A percentile compares a stretch with the other conserved stretches of the same genome.
Conservation (phyloP, 2,888 invertebrate species). For the Reticulitermes lucifugus region DNA sequence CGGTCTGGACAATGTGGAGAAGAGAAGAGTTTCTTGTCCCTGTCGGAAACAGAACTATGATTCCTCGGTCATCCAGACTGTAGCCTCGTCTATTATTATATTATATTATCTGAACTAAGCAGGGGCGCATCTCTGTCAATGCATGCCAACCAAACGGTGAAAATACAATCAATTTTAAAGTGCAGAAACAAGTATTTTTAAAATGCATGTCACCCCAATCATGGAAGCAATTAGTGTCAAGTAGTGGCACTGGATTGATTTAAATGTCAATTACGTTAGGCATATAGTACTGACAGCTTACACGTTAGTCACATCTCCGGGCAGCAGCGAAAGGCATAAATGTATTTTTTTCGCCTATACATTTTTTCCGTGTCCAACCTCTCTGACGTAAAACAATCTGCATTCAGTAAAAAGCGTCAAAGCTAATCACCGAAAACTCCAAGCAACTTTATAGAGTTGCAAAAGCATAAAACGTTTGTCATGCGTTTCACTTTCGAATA, state of each 20-base stretch:
- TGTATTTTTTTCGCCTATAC: neutral
- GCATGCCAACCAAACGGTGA: neutral
- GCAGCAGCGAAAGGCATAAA: neutral
- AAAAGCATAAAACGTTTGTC: neutral
- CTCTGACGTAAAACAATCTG: neutral
- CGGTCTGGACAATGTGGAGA: too few species aligned
- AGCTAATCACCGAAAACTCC: neutral
- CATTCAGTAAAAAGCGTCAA: conserved; percentile 1
- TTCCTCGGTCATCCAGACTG: too few species aligned
- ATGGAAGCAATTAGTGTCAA: conserved; percentile 15
- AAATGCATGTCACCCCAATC: conserved; percentile 12
- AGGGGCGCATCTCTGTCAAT: neutral
- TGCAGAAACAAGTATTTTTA: conserved; percentile 15
- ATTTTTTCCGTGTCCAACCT: neutral
- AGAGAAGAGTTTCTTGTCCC: too few species aligned
- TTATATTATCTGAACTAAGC: too few species aligned
- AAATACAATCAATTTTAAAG: neutral
- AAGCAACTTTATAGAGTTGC: neutral
- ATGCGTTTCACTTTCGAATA: conserved; percentile 3
- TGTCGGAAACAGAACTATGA: too few species aligned
- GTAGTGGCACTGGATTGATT: neutral
- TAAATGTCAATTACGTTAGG: conserved; percentile 12
- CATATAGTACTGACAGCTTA: neutral
- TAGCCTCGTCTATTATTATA: too few species aligned
- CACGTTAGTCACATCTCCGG: neutral